Conservation (phyloP, 2,113 vertebrate species). For the Ptilorrhoa leucosticta region DNA sequence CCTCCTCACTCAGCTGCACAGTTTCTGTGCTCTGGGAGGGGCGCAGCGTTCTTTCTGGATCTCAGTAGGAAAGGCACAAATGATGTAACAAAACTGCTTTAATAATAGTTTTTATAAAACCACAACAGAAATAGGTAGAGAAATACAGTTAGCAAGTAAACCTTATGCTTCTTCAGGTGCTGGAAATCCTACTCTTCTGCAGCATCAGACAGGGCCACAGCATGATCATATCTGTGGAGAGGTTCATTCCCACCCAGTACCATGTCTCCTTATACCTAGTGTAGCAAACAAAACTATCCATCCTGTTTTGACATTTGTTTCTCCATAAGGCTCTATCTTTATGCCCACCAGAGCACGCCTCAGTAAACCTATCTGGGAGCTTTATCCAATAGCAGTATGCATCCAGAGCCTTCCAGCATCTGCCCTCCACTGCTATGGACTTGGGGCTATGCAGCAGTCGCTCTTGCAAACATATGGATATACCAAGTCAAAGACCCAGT, state of each 20-base stretch:
- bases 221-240: fast-evolving
- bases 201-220: fast-evolving
- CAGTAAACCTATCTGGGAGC: not conserved
- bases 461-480: fast-evolving
- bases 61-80: not conserved
- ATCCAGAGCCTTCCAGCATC: not conserved
- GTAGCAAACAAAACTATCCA: not conserved
- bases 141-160: not conserved
- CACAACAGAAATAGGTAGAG: not conserved
- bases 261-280: not conserved
- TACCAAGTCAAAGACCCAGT: not conserved
- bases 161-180: not conserved
- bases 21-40: not conserved
- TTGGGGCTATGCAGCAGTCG: fast-evolving
- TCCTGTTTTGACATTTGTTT: not conserved
- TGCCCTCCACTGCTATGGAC: not conserved
- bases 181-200: not conserved
- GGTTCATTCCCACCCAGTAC: not conserved
- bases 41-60: not conserved
- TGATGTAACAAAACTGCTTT: not conserved
- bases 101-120: not conserved
- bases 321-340: not conserved
- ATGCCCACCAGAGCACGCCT: not conserved
- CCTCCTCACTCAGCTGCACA: not conserved
- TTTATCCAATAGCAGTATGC: not conserved